Evolutionary conservation across 2,113 vertebrate species (phyloP).

Genomic region (Bambusicola thoracicus): DNA sequence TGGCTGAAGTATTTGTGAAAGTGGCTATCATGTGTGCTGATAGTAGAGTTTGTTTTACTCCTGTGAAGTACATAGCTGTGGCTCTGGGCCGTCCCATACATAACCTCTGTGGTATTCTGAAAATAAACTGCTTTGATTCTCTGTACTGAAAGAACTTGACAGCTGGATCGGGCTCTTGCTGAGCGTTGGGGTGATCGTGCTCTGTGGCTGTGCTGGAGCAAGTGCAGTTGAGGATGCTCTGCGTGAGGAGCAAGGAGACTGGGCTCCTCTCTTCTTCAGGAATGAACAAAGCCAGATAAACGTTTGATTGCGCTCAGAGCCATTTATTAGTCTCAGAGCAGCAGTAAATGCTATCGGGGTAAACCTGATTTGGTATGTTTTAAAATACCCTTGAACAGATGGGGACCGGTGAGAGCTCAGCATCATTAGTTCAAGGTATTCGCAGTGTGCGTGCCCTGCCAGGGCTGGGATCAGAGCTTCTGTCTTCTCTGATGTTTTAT

Average conservation of each 20-base stretch:
- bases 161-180: neutral
- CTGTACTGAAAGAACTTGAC: neutral
- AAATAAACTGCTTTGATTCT: neutral
- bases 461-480: neutral
- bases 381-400: neutral
- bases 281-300: conserved; percentile 10
- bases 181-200: rapidly evolving
- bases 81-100: neutral
- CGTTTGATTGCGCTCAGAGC: neutral
- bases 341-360: neutral
- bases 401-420: conserved; percentile 22
- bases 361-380: neutral
- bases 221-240: neutral
- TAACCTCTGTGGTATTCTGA: neutral
- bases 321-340: neutral
- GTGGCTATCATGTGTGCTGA: neutral
- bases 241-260: rapidly evolving
- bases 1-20: conserved; percentile 35
- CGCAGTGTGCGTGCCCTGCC: neutral
- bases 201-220: neutral
- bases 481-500: conserved; percentile 39
- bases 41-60: neutral
- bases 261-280: neutral
- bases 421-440: neutral
- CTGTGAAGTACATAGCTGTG: neutral